A percentile compares a stretch with the other conserved stretches of the same genome.
Conservation (phyloP, 2,888 invertebrate genomes). For the Lasioglossum villosulum region DNA sequence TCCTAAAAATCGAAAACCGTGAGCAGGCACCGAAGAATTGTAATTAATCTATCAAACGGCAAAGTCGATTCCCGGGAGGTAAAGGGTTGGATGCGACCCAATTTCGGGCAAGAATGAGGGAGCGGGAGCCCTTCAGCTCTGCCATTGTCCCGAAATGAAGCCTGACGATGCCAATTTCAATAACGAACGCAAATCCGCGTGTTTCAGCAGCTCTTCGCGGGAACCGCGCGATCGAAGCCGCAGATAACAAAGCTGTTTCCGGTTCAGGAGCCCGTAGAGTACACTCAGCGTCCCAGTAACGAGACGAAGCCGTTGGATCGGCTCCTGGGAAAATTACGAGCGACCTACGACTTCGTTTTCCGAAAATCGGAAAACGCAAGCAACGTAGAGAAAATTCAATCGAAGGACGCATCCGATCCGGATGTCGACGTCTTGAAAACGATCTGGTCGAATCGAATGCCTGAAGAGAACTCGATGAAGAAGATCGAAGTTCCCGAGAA, state of each 20-base stretch:
- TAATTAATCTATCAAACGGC: background rate
- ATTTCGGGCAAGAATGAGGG: background rate
- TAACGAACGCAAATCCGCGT: slow-evolving; percentile 23
- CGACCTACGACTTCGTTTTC: slow-evolving; percentile 79
- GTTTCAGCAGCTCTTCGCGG: slow-evolving; percentile 74
- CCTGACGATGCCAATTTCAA: slow-evolving; percentile 1
- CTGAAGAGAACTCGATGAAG: background rate
- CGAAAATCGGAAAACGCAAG: slow-evolving; percentile 75
- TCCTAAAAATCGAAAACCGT: background rate
- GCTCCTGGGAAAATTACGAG: slow-evolving; percentile 77
- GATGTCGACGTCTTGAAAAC: slow-evolving; percentile 52
- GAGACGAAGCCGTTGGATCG: slow-evolving; percentile 76
- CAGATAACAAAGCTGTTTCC: slow-evolving; percentile 78
- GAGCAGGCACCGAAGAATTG: background rate
- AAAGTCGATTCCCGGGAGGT: background rate
- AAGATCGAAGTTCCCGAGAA: background rate
- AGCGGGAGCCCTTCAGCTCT: background rate
- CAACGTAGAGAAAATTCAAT: slow-evolving; percentile 73
- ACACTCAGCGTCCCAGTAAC: slow-evolving; percentile 64
- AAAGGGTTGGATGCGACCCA: background rate
- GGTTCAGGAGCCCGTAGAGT: slow-evolving; percentile 71
- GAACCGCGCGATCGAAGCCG: slow-evolving; percentile 72
- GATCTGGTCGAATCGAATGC: slow-evolving; percentile 47
- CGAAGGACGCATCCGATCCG: slow-evolving; percentile 48
- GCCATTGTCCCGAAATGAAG: background rate